Conservation (phyloP, 2,113 vertebrate species). For the Colistium nudipinnis region DNA sequence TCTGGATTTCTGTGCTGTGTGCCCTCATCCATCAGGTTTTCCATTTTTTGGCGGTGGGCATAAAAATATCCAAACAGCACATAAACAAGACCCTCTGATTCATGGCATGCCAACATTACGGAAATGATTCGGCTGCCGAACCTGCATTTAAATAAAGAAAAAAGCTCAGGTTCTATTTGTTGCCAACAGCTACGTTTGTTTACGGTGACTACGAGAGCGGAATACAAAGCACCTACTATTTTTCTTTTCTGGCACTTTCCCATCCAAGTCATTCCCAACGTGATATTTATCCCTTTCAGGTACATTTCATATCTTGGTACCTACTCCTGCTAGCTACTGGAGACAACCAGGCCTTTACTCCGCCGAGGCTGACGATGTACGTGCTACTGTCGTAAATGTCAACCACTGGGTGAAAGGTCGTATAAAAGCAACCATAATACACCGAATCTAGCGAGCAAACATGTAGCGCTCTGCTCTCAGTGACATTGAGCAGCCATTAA, state of each 20-base stretch:
- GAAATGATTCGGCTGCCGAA: conserved; percentile 23
- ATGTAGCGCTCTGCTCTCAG: conserved; percentile 4
- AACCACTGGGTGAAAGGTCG: conserved; percentile 35
- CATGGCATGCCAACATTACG: conserved; percentile 24
- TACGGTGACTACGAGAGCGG: neutral
- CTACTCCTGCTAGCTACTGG: neutral
- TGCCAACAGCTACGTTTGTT: conserved; percentile 13
- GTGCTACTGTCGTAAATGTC: neutral
- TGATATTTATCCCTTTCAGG: neutral
- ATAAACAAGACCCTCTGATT: conserved; percentile 17
- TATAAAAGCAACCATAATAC: conserved; percentile 13
- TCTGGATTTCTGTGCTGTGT: conserved; percentile 19
- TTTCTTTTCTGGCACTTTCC: neutral
- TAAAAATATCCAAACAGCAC: conserved; percentile 1
- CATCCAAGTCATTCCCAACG: fast-evolving
- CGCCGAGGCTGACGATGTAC: neutral
- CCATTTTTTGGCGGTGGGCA: neutral
- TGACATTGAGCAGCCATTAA: conserved; percentile 55
- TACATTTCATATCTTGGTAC: neutral
- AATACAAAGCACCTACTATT: conserved; percentile 24
- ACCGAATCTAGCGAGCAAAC: conserved; percentile 23
- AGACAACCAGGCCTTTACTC: neutral
- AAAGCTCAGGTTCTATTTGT: conserved; percentile 3
- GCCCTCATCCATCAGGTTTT: conserved; percentile 12
- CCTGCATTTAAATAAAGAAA: conserved; percentile 18